Evolutionary conservation across 2,797 vertebrate species (phyloP).

Genomic region (Harpagifer antarcticus): DNA sequence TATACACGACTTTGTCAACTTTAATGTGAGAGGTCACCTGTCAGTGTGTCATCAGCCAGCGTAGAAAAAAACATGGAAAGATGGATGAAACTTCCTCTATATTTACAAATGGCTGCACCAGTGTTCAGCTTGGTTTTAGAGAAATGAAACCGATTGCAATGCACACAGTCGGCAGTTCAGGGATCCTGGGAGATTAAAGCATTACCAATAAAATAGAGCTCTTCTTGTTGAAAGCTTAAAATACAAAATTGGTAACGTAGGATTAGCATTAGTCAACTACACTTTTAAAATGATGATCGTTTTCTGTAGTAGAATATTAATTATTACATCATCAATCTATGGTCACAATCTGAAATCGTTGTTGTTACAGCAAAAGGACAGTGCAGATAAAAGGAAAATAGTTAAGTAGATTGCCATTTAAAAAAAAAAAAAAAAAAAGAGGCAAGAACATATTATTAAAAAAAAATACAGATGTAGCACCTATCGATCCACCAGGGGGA

Average conservation of each 20-base stretch:
- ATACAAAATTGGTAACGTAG: neutral
- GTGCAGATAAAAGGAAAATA: too few species aligned
- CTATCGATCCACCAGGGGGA: too few species aligned
- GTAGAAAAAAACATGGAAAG: neutral
- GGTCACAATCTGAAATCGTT: too few species aligned
- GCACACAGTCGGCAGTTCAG: neutral
- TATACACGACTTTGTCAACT: neutral
- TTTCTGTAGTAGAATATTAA: too few species aligned
- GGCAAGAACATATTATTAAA: too few species aligned
- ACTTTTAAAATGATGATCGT: neutral
- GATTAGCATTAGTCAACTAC: neutral
- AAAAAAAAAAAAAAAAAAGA: too few species aligned
- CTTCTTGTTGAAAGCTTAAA: neutral
- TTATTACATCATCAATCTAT: too few species aligned
- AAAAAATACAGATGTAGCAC: too few species aligned
- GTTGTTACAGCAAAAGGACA: too few species aligned
- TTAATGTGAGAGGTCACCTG: neutral
- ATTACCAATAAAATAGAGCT: neutral
- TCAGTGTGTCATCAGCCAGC: neutral
- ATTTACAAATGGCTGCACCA: constrained; percentile 1
- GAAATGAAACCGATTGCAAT: constrained; percentile 27
- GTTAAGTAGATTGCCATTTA: too few species aligned
- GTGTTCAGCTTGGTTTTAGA: constrained; percentile 6
- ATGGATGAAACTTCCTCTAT: neutral
- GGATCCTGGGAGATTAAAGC: neutral